Evolutionary conservation across 2,797 vertebrate species (phyloP).

Genomic region (Forpus xanthops): DNA sequence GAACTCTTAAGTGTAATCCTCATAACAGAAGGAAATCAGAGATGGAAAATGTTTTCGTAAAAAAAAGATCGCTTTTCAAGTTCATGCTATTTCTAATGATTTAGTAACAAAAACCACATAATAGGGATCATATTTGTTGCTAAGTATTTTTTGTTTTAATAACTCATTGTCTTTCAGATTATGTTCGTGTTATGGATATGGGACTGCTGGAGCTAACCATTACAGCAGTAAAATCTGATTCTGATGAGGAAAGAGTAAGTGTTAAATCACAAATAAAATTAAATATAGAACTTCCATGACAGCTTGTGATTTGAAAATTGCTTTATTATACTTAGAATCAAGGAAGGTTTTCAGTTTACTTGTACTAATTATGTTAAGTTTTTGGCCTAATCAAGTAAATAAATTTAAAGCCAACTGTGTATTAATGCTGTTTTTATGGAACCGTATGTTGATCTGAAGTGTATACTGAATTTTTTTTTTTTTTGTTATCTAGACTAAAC

Average conservation of each 20-base stretch:
- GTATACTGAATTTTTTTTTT: not conserved
- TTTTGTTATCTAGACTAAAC: constrained; percentile 78
- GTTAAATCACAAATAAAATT: not conserved
- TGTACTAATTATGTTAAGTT: not conserved
- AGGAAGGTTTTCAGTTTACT: not conserved
- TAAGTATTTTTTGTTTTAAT: not conserved
- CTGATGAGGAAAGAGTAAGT: constrained; percentile 86
- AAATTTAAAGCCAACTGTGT: not conserved
- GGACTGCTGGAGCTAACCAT: constrained; percentile 94
- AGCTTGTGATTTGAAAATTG: not conserved
- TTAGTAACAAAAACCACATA: not conserved
- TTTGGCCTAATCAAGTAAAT: not conserved
- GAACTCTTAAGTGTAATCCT: not conserved
- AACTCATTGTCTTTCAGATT: constrained; percentile 80
- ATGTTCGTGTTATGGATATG: constrained; percentile 97
- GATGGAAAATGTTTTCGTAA: not conserved
- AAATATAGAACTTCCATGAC: not conserved
- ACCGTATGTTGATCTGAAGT: not conserved
- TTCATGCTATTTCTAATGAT: not conserved
- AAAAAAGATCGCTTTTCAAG: not conserved
- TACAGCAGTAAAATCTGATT: constrained; percentile 87
- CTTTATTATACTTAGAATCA: not conserved
- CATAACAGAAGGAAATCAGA: not conserved
- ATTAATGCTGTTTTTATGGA: not conserved
- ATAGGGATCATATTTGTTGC: not conserved